Base-by-base conservation (phyloP, 2,797 vertebrate species). In the Decapterus maruadsi region DNA sequence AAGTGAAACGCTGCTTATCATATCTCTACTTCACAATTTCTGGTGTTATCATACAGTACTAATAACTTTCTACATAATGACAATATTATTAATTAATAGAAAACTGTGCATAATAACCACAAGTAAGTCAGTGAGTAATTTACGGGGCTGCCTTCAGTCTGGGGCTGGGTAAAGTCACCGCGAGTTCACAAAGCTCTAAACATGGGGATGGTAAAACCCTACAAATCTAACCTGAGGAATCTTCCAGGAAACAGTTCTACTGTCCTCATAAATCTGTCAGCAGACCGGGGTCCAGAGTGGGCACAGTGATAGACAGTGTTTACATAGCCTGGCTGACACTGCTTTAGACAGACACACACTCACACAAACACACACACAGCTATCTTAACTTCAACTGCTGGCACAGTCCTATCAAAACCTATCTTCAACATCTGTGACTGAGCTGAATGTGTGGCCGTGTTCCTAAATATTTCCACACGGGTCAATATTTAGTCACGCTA, bases 201-300 rank as follows among this genome's bases (percentile, higher is more conserved):
- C 11, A 43, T 31, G 36, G 5, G 7, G 40, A 54, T 13, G 13
- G 31, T 58, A 29, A 72, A 72, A 72, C 16, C 19, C 36, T 9
- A 12, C 13, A 63, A 14, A 48, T 14, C 22, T 22, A 51, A 6
- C 13, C 29, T 36, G 56, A 74, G n/a, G 71, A 70, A 20, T 77
- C 64, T 59, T 72, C 71, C 48, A 76, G 75, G 67, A 84, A 77
- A 70, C 57, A 40, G 77, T 31, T 75, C 34, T 40, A 61, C 45
- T 60, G 75, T 71, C 77, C 58, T 40, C 79, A 75, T 82, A 85
- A 86, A 90, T 89, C 88, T 77, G 59, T 46, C 55, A 29, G n/a
- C 45, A 36, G 63, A 50, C 12, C 17, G 53, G 8, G 61, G 77
- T 64, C 55, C 56, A 63, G 34, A 6, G 36, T 29, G 51, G 54